Base-by-base conservation (phyloP, 1,140 invertebrate genomes). In the Euura lappo region DNA sequence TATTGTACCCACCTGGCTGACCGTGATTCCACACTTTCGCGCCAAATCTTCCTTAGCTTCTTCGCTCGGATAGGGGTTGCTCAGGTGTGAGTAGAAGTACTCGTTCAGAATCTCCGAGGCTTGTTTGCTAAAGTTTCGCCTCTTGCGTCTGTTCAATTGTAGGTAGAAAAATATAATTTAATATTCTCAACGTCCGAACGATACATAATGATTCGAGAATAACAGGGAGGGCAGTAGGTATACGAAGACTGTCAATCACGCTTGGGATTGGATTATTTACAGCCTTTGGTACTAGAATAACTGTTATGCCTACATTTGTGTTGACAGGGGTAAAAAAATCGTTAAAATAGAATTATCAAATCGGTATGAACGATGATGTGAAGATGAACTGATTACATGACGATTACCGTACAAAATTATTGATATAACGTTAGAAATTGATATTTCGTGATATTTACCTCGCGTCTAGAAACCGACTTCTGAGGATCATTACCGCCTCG, bases 31-130 rank as follows among this genome's bases (percentile, higher is more conserved):
- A 89, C 99, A 99, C 88, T 99, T 99, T 84, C 98, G 92, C n/a
- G 99, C 99, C 85, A 99, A 89, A 87, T 99, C 98, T 89, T 99
- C 99, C 88, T 99, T 99, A 67, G 98, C 98, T 89, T 99, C 99
- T 91, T 99, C 99, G 82, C 96, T 98, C 71, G 99, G 99, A 90
- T 99, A 99, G 28, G 99, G 99, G 91, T 99, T 99, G 86, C 96
- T 97, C 77, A 99, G 91, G 89, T 99, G 98, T 76, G 98, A 99
- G 89, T 99, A 99, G 89, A 99, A 99, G 89, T 99, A 99, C 89
- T 99, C 98, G 88, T 99, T 99, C 79, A 99, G 91, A 79, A 99
- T 98, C 91, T 99, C 99, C 8, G 98, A 99, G 42, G 99, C 98
- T 88, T 99, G 98, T 91, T 99, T 99, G 91, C 97, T 99, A 89